These are phyloP conservation scores for Drosophila kokeensis DNA, from an alignment of 2,888 invertebrate species.

Conservation along the genomic window DNA sequence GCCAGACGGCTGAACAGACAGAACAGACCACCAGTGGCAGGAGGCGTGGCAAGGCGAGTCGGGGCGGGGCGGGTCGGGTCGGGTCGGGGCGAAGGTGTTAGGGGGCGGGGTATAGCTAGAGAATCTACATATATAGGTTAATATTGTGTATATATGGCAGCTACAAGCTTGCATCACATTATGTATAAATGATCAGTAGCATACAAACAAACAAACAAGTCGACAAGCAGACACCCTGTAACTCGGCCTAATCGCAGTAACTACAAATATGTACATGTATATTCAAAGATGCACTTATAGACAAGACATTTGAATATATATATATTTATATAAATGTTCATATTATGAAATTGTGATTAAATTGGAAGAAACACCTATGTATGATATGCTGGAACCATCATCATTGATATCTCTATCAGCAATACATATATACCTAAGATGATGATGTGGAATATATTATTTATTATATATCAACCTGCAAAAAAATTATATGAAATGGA, in stretches of 20 bases:
- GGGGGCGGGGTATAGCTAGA: neutral
- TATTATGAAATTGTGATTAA: neutral
- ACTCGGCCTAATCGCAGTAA: neutral
- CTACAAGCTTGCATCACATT: conserved; percentile 44
- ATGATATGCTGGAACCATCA: neutral
- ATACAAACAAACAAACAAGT: conserved; percentile 1
- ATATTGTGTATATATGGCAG: conserved; percentile 13
- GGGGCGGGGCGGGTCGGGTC: neutral
- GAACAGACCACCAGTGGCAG: neutral
- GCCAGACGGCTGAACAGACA: conserved; percentile 31
- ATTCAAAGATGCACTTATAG: neutral
- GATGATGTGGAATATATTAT: neutral
- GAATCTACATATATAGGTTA: conserved; percentile 4
- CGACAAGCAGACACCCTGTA: conserved; percentile 22
- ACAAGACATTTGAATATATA: neutral
- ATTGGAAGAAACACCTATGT: neutral
- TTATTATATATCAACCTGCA: neutral
- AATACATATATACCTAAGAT: neutral
- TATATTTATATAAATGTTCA: neutral
- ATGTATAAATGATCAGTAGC: conserved; percentile 22
- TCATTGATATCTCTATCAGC: neutral
- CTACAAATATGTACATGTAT: neutral
- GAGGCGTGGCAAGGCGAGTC: too few relatives aligned
- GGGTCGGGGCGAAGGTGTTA: neutral
- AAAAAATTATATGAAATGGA: neutral